phyloP scores from a whole-genome alignment of 2,113 vertebrate genomes.

The Catharus minimus region DNA sequence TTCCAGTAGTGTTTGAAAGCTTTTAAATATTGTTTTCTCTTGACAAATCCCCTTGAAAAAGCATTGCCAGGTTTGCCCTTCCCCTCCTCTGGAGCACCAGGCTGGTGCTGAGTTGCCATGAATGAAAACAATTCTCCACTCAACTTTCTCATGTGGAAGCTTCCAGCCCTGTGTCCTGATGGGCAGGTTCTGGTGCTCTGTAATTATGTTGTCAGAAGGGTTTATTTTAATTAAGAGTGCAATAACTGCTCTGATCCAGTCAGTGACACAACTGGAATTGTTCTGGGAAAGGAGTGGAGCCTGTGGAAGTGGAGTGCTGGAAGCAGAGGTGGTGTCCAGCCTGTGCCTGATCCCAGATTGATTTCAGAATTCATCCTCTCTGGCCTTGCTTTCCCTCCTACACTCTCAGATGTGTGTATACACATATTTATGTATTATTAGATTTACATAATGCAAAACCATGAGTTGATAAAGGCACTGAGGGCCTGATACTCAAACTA shows the following conservation, averaged over 20 bases:
- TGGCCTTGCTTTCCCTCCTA: background rate
- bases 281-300: background rate
- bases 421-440: background rate
- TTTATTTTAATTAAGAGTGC: background rate
- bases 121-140: background rate
- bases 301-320: background rate
- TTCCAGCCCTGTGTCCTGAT: background rate
- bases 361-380: background rate
- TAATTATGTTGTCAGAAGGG: background rate
- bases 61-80: background rate
- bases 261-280: background rate
- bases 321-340: background rate
- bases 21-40: background rate
- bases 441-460: background rate
- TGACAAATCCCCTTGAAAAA: background rate
- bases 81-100: background rate
- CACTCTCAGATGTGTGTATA: accelerated
- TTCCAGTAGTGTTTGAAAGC: background rate
- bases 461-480: accelerated
- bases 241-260: background rate
- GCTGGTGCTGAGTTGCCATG: background rate
- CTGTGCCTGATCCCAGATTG: background rate
- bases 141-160: background rate
- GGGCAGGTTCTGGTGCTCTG: background rate
- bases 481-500: accelerated